Percentiles rank a stretch among this genome's conserved stretches.
These are phyloP conservation scores for Melopsittacus undulatus DNA, from an alignment of 2,797 vertebrate species.

Conservation along the genomic window DNA sequence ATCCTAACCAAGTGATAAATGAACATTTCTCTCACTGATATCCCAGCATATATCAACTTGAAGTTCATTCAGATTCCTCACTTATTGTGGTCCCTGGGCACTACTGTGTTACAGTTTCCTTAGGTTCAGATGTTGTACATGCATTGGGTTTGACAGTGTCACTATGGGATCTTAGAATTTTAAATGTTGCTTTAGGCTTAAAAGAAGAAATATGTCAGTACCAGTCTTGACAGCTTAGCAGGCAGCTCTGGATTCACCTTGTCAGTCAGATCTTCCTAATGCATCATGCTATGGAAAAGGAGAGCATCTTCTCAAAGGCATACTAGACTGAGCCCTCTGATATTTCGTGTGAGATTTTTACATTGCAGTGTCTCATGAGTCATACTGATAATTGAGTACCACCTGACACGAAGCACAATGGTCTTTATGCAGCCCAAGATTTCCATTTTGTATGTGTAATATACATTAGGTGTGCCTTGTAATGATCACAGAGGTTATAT, in stretches of 20 bases:
- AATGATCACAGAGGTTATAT: neutral
- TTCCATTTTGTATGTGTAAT: neutral
- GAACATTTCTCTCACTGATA: neutral
- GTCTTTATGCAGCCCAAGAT: neutral
- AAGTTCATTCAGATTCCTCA: neutral
- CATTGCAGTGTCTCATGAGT: neutral
- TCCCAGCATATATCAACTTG: neutral
- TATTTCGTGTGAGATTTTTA: neutral
- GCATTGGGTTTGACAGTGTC: neutral
- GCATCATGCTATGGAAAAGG: neutral
- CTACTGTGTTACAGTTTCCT: neutral
- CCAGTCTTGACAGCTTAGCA: neutral
- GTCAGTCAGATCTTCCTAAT: neutral
- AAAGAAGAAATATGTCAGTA: neutral
- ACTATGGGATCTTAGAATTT: neutral
- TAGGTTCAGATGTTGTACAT: neutral
- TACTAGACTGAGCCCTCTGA: neutral
- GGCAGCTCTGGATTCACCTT: neutral
- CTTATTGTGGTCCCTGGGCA: neutral
- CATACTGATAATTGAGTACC: neutral
- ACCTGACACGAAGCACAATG: neutral
- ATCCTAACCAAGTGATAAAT: neutral
- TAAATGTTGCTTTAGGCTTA: conserved; percentile 14
- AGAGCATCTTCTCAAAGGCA: neutral
- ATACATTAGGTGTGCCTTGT: neutral